phyloP scores from a whole-genome alignment of 2,797 vertebrate species.

The Dicrostonyx torquatus region DNA sequence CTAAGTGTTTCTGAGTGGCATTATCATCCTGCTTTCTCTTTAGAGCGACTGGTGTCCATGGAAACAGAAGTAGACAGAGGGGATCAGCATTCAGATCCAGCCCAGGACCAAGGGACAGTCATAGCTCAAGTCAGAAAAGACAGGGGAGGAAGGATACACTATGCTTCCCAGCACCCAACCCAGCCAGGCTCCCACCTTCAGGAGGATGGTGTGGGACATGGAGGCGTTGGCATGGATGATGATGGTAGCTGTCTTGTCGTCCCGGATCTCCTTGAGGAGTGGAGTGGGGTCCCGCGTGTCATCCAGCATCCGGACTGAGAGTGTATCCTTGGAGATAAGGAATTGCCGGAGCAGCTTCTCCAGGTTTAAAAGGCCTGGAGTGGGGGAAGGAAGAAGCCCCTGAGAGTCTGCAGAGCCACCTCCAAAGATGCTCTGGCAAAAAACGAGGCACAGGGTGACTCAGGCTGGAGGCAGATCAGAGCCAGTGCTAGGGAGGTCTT shows the following conservation, averaged over 20 bases:
- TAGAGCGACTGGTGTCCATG: not conserved
- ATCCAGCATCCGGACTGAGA: conserved; percentile 97
- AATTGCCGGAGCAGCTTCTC: conserved; percentile 98
- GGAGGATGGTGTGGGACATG: conserved; percentile 96
- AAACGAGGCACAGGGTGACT: rapidly evolving
- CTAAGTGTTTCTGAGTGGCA: not conserved
- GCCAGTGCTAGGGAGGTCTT: not conserved
- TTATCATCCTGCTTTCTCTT: not conserved
- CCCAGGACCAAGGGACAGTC: not conserved
- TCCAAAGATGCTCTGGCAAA: not conserved
- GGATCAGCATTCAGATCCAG: not conserved
- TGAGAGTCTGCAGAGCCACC: conserved; percentile 12
- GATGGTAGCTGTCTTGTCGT: conserved; percentile 98
- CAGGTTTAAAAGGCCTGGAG: conserved; percentile 96
- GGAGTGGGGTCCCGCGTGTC: conserved; percentile 97
- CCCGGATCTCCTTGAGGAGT: conserved; percentile 96
- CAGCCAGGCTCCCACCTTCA: conserved; percentile 88
- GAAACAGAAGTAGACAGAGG: not conserved
- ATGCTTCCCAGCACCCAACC: rapidly evolving
- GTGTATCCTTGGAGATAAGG: conserved; percentile 98
- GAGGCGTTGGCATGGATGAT: conserved; percentile 97
- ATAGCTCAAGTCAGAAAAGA: not conserved
- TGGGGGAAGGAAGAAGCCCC: conserved; percentile 21
- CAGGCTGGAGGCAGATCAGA: too few relatives aligned
- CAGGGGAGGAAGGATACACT: not conserved